These are phyloP conservation scores for Anastrepha obliqua DNA, from an alignment of 1,140 invertebrate genomes.

Conservation along the genomic window DNA sequence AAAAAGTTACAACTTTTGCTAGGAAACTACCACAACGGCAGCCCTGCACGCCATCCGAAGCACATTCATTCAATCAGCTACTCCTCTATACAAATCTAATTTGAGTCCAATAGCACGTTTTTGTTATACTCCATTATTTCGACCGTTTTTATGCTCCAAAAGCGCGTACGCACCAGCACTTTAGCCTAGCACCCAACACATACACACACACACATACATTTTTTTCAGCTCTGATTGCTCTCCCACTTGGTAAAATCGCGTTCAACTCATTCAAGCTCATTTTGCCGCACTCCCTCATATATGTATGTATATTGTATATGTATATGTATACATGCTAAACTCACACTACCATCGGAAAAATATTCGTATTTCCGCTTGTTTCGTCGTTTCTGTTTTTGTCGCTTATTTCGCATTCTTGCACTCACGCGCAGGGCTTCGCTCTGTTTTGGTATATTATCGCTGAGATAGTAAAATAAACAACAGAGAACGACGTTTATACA, in stretches of 20 bases:
- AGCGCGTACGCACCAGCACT: not conserved
- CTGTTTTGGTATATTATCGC: not conserved
- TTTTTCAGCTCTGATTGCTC: too few relatives aligned
- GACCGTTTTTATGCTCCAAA: not conserved
- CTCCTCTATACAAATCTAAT: not conserved
- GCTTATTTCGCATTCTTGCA: slow-evolving; percentile 41
- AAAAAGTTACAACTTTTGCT: too few relatives aligned
- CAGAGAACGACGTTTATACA: too few relatives aligned
- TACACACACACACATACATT: not conserved
- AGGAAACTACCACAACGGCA: too few relatives aligned
- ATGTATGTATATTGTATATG: too few relatives aligned
- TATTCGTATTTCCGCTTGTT: not conserved
- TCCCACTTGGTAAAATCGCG: too few relatives aligned
- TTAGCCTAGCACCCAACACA: not conserved
- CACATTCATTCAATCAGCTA: not conserved
- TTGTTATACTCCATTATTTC: not conserved
- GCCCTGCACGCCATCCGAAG: not conserved
- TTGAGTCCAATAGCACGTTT: not conserved
- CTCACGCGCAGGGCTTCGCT: not conserved
- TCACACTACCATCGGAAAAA: not conserved
- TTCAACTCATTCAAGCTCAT: too few relatives aligned
- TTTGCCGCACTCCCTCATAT: too few relatives aligned
- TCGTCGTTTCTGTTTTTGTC: slow-evolving; percentile 36
- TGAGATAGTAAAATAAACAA: not conserved
- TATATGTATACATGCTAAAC: too few relatives aligned